These are phyloP conservation scores for Adelges cooleyi DNA, from an alignment of 1,140 invertebrate species.

Conservation along the genomic window DNA sequence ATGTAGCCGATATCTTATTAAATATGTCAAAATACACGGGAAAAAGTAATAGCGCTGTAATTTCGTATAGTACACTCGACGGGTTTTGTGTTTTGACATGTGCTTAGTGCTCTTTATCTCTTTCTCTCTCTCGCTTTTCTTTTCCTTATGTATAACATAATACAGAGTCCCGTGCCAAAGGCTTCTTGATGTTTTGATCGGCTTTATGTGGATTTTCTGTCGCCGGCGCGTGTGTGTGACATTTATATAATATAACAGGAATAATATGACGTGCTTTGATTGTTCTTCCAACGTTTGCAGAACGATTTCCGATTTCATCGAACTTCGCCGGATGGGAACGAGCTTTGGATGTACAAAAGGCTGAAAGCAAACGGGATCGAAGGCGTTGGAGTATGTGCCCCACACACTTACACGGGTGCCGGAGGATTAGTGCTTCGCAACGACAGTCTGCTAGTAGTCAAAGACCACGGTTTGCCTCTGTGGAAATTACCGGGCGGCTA, in stretches of 20 bases:
- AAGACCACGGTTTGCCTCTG: conserved; percentile 36
- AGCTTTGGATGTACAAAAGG: conserved; percentile 27
- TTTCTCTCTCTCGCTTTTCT: no score
- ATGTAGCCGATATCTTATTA: background rate
- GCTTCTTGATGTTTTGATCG: no score
- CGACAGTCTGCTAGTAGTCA: conserved; percentile 24
- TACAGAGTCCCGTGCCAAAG: no score
- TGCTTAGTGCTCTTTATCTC: no score
- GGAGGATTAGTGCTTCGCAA: conserved; percentile 13
- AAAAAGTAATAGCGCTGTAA: conserved; percentile 3
- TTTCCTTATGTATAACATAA: no score
- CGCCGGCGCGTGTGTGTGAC: no score
- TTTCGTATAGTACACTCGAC: no score
- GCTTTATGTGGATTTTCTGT: no score
- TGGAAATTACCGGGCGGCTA: conserved; percentile 91
- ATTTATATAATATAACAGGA: no score
- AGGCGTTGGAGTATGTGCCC: background rate
- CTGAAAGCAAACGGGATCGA: background rate
- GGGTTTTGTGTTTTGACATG: conserved; percentile 14
- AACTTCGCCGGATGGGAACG: conserved; percentile 23
- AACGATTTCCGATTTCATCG: conserved; percentile 26
- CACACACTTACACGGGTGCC: conserved; percentile 3
- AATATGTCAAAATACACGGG: background rate
- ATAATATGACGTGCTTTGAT: no score
- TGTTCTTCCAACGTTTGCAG: background rate